phyloP scores from a whole-genome alignment of 2,888 invertebrate species.

The Campaea margaritaria region DNA sequence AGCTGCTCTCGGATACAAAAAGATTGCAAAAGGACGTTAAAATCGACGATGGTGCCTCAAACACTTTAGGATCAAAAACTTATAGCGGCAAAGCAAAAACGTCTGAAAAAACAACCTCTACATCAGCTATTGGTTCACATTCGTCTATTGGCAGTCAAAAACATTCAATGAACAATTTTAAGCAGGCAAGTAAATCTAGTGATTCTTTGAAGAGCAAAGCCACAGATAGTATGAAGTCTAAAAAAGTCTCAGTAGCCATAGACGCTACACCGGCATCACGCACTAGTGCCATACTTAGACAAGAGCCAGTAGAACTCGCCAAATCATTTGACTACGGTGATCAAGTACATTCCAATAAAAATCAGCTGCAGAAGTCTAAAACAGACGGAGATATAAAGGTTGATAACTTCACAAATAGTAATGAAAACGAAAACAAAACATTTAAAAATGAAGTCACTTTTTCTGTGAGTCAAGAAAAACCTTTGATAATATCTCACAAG shows the following conservation, averaged over 20 bases:
- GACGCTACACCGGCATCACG: constrained; percentile 92
- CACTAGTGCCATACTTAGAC: constrained; percentile 89
- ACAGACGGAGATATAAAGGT: constrained; percentile 71
- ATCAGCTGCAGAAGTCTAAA: constrained; percentile 71
- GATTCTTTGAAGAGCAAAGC: constrained; percentile 77
- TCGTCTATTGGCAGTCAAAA: constrained; percentile 73
- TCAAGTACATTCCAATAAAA: constrained; percentile 63
- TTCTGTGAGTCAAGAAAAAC: constrained; percentile 61
- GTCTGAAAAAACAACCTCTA: constrained; percentile 79
- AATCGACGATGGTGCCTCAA: constrained; percentile 52
- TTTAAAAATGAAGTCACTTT: constrained; percentile 75
- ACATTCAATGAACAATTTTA: constrained; percentile 58
- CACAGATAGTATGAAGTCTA: constrained; percentile 80
- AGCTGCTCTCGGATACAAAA: constrained; percentile 70
- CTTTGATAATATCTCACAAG: constrained; percentile 85
- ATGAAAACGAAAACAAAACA: constrained; percentile 53
- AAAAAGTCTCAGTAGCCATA: constrained; percentile 90
- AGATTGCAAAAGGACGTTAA: constrained; percentile 57
- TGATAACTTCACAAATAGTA: constrained; percentile 37
- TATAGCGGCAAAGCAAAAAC: constrained; percentile 64
- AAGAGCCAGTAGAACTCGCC: constrained; percentile 90
- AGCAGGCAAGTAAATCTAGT: constrained; percentile 70
- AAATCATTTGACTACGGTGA: constrained; percentile 85
- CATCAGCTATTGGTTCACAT: constrained; percentile 77
- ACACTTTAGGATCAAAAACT: constrained; percentile 54